These are phyloP conservation scores for Gambusia affinis DNA, from an alignment of 2,113 vertebrate species.

Conservation along the genomic window DNA sequence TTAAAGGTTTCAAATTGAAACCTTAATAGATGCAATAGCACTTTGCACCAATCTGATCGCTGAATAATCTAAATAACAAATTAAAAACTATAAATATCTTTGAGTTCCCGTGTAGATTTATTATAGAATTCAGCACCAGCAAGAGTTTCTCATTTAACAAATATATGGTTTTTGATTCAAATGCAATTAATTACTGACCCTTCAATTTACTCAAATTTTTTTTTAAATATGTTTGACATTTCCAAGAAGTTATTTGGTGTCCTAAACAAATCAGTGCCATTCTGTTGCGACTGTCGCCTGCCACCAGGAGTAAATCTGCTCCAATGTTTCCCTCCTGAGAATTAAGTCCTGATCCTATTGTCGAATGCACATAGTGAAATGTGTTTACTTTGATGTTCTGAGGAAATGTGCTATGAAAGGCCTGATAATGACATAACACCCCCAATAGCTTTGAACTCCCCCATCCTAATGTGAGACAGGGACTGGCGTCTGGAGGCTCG, in stretches of 20 bases:
- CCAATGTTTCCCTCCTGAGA: conserved; percentile 40
- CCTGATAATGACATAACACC: conserved; percentile 65
- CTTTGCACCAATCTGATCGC: no score
- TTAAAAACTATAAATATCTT: no score
- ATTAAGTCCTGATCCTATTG: conserved; percentile 48
- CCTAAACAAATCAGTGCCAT: conserved; percentile 30
- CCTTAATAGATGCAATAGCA: no score
- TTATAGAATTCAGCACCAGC: no score
- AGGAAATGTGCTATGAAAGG: conserved; percentile 60
- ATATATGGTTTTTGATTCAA: no score
- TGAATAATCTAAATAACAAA: no score
- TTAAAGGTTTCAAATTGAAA: no score
- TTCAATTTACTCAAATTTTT: no score
- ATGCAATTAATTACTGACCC: no score
- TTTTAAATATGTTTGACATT: background rate
- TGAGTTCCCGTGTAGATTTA: no score
- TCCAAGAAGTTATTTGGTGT: conserved; percentile 1
- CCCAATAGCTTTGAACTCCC: conserved; percentile 64
- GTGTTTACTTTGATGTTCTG: conserved; percentile 67
- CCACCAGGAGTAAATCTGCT: conserved; percentile 9
- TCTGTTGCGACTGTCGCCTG: conserved; percentile 2
- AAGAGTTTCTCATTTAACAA: no score
- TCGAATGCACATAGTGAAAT: conserved; percentile 37
- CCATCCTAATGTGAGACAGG: conserved; percentile 49
- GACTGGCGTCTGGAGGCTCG: conserved; percentile 57